phyloP scores from a whole-genome alignment of 30 jellyfish, hydroid and myxozoan species.

The Turritopsis rubra region DNA sequence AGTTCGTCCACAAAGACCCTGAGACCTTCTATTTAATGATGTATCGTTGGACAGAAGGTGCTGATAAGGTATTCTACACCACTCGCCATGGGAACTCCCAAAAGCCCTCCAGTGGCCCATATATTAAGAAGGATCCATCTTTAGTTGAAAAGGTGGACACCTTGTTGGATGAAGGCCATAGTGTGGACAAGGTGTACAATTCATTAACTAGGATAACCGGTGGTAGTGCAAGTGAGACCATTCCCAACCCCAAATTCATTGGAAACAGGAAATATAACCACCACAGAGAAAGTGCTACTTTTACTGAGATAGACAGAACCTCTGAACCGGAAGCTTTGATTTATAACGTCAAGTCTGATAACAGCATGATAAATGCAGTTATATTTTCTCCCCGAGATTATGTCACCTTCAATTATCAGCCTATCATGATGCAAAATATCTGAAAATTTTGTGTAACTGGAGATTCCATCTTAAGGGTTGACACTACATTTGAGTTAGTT shows the following conservation, averaged over 20 bases:
- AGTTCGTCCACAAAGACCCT: not conserved
- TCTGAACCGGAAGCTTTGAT: not conserved
- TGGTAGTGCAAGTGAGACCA: not conserved
- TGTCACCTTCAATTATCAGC: not conserved
- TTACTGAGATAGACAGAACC: not conserved
- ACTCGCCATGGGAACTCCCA: not conserved
- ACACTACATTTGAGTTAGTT: not conserved
- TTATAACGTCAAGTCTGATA: not conserved
- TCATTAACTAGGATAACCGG: not conserved
- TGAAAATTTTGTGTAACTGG: not conserved
- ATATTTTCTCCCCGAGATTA: not conserved
- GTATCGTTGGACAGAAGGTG: not conserved
- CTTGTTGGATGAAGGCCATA: not conserved
- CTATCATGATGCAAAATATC: not conserved
- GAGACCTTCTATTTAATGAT: not conserved
- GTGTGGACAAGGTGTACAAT: not conserved
- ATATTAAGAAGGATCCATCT: not conserved
- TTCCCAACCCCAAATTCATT: not conserved
- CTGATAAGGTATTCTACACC: not conserved
- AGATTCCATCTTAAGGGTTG: not conserved
- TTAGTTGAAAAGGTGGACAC: not conserved
- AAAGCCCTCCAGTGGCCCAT: not conserved
- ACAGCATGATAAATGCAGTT: not conserved
- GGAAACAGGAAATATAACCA: no score
- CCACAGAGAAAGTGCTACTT: not conserved